Percentiles rank a stretch among this genome's conserved stretches.
Conservation (phyloP, 2,797 vertebrate genomes). For the Selene dorsalis region DNA sequence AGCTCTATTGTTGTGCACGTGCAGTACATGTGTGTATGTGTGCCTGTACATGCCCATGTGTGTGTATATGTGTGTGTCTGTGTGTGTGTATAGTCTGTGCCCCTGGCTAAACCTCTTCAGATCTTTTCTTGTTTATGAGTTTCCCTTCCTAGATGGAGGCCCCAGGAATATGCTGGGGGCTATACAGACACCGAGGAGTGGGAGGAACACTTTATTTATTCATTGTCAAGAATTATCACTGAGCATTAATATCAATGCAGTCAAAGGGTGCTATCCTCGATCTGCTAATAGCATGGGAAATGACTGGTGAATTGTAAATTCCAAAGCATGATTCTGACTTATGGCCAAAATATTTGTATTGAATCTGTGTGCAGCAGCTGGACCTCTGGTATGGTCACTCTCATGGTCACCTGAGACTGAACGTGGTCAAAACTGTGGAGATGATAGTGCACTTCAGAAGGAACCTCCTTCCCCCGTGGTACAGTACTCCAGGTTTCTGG, state of each 20-base stretch:
- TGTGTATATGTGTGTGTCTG: slow-evolving; percentile 21
- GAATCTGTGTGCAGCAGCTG: background rate
- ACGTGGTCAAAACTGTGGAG: background rate
- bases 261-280: slow-evolving; percentile 87
- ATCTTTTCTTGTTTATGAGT: slow-evolving; percentile 80
- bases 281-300: slow-evolving; percentile 64
- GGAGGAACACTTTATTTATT: slow-evolving; percentile 91
- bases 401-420: background rate
- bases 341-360: background rate
- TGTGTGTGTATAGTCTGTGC: slow-evolving; percentile 51
- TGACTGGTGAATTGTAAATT: slow-evolving; percentile 9
- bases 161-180: slow-evolving; percentile 88
- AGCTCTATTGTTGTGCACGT: slow-evolving; percentile 22
- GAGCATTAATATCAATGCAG: slow-evolving; percentile 90
- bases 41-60: slow-evolving; percentile 22
- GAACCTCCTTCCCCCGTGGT: too few species aligned
- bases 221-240: slow-evolving; percentile 91
- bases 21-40: slow-evolving; percentile 1
- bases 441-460: background rate
- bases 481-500: background rate
- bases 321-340: background rate
- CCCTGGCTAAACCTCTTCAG: slow-evolving; percentile 84
- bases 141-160: slow-evolving; percentile 82
- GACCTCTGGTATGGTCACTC: background rate
- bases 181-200: slow-evolving; percentile 87